Evolutionary conservation across 2,113 vertebrate genomes (phyloP).

Genomic region (Istiophorus platypterus): DNA sequence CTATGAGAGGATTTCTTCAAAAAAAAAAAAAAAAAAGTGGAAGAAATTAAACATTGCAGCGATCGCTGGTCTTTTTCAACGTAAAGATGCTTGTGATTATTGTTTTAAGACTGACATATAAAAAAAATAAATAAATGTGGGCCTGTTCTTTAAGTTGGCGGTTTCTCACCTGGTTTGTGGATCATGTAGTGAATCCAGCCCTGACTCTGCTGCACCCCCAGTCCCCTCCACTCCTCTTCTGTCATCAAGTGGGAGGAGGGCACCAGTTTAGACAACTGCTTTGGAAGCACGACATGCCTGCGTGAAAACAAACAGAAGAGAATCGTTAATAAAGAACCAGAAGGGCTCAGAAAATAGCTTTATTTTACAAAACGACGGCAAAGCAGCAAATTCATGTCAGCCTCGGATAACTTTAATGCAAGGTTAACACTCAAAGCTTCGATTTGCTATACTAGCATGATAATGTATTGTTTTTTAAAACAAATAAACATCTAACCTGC

Average conservation of each 20-base stretch:
- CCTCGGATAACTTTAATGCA: neutral
- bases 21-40: neutral
- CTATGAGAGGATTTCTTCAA: neutral
- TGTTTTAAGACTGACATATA: neutral
- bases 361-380: neutral
- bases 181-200: constrained; percentile 99
- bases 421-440: neutral
- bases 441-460: neutral
- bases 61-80: neutral
- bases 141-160: neutral
- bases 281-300: constrained; percentile 96
- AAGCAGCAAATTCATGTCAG: neutral
- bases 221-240: constrained; percentile 94
- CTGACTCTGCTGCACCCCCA: constrained; percentile 96
- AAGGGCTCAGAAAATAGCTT: accelerated
- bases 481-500: neutral
- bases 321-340: neutral
- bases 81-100: neutral
- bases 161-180: constrained; percentile 92
- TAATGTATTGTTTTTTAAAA: neutral
- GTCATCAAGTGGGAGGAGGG: constrained; percentile 93
- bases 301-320: neutral
- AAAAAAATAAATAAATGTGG: neutral
- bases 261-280: constrained; percentile 94
- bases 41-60: neutral